Evolutionary conservation across 1,140 invertebrate species (phyloP), one percentile per base, ranked within the genome.

Genomic region (Helicoverpa armigera): DNA sequence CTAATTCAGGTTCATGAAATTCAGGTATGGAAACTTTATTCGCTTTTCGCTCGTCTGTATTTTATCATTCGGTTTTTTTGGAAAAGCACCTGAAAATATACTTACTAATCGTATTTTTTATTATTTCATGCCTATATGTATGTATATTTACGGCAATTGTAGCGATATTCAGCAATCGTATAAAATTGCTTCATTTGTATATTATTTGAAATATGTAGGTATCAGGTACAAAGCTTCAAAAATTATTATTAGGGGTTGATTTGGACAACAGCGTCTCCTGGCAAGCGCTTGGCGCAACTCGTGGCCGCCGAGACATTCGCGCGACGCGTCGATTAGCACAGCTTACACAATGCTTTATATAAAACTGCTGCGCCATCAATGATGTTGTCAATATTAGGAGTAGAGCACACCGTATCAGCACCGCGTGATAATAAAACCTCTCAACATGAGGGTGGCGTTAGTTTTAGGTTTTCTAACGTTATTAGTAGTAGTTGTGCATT

Each of bases 301-400:
- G 83, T 67, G 79, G 75, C 80, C 86, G 85, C 86, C 81, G 86
- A 76, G 89, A 87, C 86, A 85, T 16, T 63, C 75, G 60, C 85
- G 84, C 88, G 91, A 90, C 88, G 89, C 88, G 88, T 86, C 88
- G 86, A 76, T 90, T 90, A 85, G 72, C 85, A 88, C 80, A 83
- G 82, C 86, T 94, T 94, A 90, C 93, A 92, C 91, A 94, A 94
- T 86, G 85, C 72, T 88, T 91, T 92, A 93, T 94, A 94, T 94
- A 94, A 94, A 94, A 91, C 90, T 92, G 90, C 90, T 89, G 90
- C 90, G 85, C 87, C 85, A 90, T 91, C 89, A 91, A 82, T 86
- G 85, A 87, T 87, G 83, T 88, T 83, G 90, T 83, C 90, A 94
- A 92, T 94, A 88, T 89, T 86, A 88, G 82, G 83, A 85, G 85